Evolutionary conservation across 23 tunicate genomes (phyloP).

Genomic region (Halocynthia roretzi): DNA sequence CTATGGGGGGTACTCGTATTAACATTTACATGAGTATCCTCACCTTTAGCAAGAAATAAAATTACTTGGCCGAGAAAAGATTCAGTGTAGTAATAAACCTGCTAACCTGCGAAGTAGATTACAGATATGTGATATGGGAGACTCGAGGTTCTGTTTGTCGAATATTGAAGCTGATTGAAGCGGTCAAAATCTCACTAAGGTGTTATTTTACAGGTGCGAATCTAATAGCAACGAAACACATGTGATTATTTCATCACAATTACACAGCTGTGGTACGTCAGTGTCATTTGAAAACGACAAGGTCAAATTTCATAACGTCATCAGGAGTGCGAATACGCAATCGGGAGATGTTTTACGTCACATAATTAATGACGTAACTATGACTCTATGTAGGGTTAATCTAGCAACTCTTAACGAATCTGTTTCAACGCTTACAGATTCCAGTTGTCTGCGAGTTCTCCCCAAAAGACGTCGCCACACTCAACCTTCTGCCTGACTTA

Average conservation of each 20-base stretch:
- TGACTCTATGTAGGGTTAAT: neutral
- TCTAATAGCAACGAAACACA: slow-evolving; percentile 19
- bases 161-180: too few relatives aligned
- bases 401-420: too few relatives aligned
- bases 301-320: slow-evolving; percentile 9
- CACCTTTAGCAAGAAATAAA: too few relatives aligned
- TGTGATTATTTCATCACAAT: slow-evolving; percentile 13
- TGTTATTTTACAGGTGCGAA: neutral
- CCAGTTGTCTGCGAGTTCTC: slow-evolving; percentile 4
- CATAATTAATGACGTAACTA: slow-evolving; percentile 7
- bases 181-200: too few relatives aligned
- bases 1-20: too few relatives aligned
- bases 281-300: slow-evolving; percentile 15
- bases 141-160: too few relatives aligned
- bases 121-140: too few relatives aligned
- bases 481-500: slow-evolving; percentile 4
- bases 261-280: slow-evolving; percentile 10
- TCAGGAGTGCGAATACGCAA: neutral
- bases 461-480: slow-evolving; percentile 7
- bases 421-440: neutral
- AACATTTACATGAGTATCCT: too few relatives aligned
- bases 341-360: neutral
- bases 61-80: too few relatives aligned
- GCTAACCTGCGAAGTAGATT: too few relatives aligned
- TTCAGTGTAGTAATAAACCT: too few relatives aligned